Percentiles rank a stretch among this genome's conserved stretches.
phyloP scores from a whole-genome alignment of 1,140 invertebrate genomes.

The Pogonomyrmex californicus region DNA sequence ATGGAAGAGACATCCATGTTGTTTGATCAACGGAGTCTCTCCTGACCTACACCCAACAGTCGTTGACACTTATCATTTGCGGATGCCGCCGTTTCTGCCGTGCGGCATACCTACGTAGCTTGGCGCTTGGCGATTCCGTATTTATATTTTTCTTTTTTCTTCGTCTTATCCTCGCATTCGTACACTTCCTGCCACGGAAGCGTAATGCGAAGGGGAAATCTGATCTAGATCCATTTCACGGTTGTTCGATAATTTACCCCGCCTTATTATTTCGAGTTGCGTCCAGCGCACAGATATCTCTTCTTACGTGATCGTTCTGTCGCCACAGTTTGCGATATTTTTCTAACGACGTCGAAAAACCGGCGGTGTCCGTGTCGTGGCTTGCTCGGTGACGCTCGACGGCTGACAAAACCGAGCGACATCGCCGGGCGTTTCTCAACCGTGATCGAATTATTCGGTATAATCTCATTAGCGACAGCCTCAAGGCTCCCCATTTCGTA shows the following conservation, averaged over 20 bases:
- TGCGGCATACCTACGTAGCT: constrained; percentile 60
- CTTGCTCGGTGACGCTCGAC: constrained; percentile 68
- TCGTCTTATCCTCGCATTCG: constrained; percentile 50
- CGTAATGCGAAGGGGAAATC: background rate
- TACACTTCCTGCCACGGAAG: constrained; percentile 1
- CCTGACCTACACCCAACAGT: constrained; percentile 84
- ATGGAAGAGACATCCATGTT: constrained; percentile 84
- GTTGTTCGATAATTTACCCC: background rate
- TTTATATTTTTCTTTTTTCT: constrained; percentile 69
- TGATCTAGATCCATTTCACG: background rate
- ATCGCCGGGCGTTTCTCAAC: constrained; percentile 48
- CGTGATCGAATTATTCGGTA: constrained; percentile 53
- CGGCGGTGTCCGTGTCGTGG: constrained; percentile 60
- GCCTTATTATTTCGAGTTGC: background rate
- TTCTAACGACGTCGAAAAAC: constrained; percentile 72
- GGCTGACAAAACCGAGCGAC: constrained; percentile 47
- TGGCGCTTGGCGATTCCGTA: constrained; percentile 63
- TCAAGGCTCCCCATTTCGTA: constrained; percentile 34
- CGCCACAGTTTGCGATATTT: constrained; percentile 59
- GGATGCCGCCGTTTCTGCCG: constrained; percentile 59
- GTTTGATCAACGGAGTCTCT: constrained; percentile 83
- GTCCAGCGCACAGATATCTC: constrained; percentile 26
- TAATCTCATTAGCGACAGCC: constrained; percentile 63
- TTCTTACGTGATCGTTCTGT: constrained; percentile 50
- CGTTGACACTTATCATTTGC: constrained; percentile 83